Evolutionary conservation across 1,140 invertebrate genomes (phyloP).

Genomic region (Drosophila rufa): DNA sequence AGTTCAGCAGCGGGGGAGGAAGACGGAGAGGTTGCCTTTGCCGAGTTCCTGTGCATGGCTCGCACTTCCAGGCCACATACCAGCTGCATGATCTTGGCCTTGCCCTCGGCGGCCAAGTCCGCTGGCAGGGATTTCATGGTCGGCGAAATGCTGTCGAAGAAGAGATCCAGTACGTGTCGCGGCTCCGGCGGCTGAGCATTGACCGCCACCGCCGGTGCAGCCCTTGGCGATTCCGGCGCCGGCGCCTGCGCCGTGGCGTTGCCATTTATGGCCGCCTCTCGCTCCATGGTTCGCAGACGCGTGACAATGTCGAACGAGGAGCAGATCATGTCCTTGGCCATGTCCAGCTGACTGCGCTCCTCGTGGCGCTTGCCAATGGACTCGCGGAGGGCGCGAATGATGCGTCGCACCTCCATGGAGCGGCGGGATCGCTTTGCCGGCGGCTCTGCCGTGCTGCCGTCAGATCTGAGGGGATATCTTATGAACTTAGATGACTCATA

Average conservation of each 20-base stretch:
- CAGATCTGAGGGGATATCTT: slow-evolving; percentile 39
- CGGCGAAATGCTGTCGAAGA: slow-evolving; percentile 75
- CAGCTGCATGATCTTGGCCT: slow-evolving; percentile 76
- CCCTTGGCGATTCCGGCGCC: background rate
- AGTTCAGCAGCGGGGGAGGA: background rate
- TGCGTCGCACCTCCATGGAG: slow-evolving; percentile 52
- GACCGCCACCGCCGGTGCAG: no score
- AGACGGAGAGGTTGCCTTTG: background rate
- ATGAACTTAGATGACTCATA: background rate
- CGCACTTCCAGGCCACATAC: slow-evolving; percentile 71
- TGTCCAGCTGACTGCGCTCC: slow-evolving; percentile 59
- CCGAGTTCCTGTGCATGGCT: slow-evolving; percentile 43
- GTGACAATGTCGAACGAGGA: slow-evolving; percentile 69
- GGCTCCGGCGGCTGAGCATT: slow-evolving; percentile 1
- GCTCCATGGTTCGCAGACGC: slow-evolving; percentile 58
- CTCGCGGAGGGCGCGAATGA: slow-evolving; percentile 54
- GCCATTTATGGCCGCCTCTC: background rate
- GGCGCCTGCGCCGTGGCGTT: background rate
- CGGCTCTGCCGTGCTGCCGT: slow-evolving; percentile 52
- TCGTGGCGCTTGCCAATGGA: slow-evolving; percentile 47
- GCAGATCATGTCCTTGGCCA: slow-evolving; percentile 72
- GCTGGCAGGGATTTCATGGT: slow-evolving; percentile 70
- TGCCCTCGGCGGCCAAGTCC: slow-evolving; percentile 74
- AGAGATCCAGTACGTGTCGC: slow-evolving; percentile 65
- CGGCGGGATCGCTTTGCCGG: slow-evolving; percentile 51